Evolutionary conservation across 2,888 invertebrate genomes (phyloP), one percentile per base, ranked within the genome.

Genomic region (Oasisia sp.): DNA sequence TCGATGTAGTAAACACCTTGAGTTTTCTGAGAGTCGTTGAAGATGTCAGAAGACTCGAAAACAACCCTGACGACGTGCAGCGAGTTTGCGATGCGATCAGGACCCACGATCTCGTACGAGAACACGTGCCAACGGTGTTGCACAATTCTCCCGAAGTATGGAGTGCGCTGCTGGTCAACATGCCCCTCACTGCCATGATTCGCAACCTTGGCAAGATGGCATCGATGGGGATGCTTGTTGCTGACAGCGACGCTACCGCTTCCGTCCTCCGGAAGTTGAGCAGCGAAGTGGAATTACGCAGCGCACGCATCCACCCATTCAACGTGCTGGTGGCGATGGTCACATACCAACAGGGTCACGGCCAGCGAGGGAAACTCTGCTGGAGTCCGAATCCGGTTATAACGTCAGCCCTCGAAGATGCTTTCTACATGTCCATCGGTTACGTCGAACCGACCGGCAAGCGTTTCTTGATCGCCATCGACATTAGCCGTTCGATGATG

Each of bases 111-210:
- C 97, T 98, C 91, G 97, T 97, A 12, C 96, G 98, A 89, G 97
- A 97, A 94, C 97, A 98, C 95, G 97, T 98, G n/a, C 97, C 98
- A 92, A 97, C 97, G 9, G 97, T 97, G 94, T 96, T 98, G 93
- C 96, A 98, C 91, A 98, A 97, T 94, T 97, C 97, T 91, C 97
- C 97, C 95, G 97, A 97, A 95, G 97, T 98, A 96, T 96, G 97
- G 95, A 94, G 97, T 27, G 95, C 95, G 2, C 94, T 96, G 45
- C 94, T 96, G 12, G 93, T 95, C 92, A 94, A 95, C 58, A 96
- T 96, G 96, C 96, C 96, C 0, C 95, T 96, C 95, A 96, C 96
- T 3, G 96, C 96, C 0, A 94, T 96, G 94, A 95, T 96, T 44
- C 94, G 96, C 38, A 96, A 96, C 93, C 94, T 96, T 32, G 95